Evolutionary conservation across 1,140 invertebrate species (phyloP), one percentile per base, ranked within the genome.

Genomic region (Cotesia chilonis): DNA sequence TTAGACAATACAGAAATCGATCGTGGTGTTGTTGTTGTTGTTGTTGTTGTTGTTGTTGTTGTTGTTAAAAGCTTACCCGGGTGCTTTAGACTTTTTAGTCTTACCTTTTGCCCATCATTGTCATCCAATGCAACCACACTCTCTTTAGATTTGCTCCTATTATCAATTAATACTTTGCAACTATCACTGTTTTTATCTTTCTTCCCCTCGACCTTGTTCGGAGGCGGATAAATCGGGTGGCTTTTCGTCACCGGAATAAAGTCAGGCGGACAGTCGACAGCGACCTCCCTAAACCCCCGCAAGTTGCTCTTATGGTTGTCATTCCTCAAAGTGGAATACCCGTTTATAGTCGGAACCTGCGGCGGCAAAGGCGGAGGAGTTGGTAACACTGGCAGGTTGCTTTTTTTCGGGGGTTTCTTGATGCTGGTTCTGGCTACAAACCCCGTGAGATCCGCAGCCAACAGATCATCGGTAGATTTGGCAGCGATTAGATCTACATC

Each of bases 211-310:
- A 57, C 51, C 28, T 70, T 61, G 28, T 35, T 83, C 5, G 87
- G 87, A 76, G 91, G 89, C n/a, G 92, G 92, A 83, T 92, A 93
- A 74, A 92, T 91, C n/a, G 92, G 92, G 28, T 92, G 90, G 17
- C 90, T 89, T 87, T 93, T 93, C 76, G 91, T 88, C 20, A 92
- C 90, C 76, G 91, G 92, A n/a, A 93, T 89, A 79, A 93, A 93
- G 77, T 91, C 91, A 59, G 92, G 90, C 1, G 92, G 92, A 71
- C 93, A 92, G 79, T 94, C 92, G 28, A 94, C 92, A 6, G 92
- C 92, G 76, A 93, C 89, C 78, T 94, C 92, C 68, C 92, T 88
- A 69, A 90, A 91, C 0, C 41, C 10, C 10, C 41, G 41, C 5
- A 7, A 7, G 1, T 6, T 9, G 41, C 41, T 47, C 10, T 47